A percentile compares a stretch with the other conserved stretches of the same genome.
These are phyloP conservation scores for Mormyrus proboscirostris DNA, from an alignment of 2,797 vertebrate species.

Conservation along the genomic window DNA sequence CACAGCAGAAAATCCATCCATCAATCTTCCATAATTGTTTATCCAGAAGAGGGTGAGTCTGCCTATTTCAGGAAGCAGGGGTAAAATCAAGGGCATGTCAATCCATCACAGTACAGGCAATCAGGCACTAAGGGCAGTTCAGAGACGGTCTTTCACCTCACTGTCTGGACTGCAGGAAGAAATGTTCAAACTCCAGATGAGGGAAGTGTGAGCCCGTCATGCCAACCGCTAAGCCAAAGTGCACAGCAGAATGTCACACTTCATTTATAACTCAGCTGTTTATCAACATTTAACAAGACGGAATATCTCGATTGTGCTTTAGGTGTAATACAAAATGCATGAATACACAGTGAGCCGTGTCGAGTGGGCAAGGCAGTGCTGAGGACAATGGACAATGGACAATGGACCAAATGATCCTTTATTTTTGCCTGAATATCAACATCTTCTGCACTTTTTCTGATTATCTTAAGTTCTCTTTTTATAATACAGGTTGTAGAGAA, in stretches of 20 bases:
- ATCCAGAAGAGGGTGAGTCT: neutral
- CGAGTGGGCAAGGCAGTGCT: neutral
- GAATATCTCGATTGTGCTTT: neutral
- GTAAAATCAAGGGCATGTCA: neutral
- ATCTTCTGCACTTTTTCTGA: neutral
- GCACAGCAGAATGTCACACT: neutral
- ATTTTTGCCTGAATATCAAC: neutral
- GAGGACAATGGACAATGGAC: neutral
- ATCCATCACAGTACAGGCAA: neutral
- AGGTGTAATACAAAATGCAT: neutral
- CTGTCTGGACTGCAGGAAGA: neutral
- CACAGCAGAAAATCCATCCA: neutral
- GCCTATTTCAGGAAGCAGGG: neutral
- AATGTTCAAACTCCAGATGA: neutral
- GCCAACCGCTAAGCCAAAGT: neutral
- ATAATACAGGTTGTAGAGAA: neutral
- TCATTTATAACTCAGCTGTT: neutral
- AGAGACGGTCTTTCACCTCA: neutral
- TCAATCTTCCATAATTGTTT: slow-evolving; percentile 5
- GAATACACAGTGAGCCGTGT: neutral
- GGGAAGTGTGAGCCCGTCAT: neutral
- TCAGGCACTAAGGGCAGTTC: neutral
- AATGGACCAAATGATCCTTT: neutral
- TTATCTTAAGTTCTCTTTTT: neutral
- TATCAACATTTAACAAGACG: neutral